phyloP scores from a whole-genome alignment of 1,140 invertebrate species.

The Drosophila biarmipes region DNA sequence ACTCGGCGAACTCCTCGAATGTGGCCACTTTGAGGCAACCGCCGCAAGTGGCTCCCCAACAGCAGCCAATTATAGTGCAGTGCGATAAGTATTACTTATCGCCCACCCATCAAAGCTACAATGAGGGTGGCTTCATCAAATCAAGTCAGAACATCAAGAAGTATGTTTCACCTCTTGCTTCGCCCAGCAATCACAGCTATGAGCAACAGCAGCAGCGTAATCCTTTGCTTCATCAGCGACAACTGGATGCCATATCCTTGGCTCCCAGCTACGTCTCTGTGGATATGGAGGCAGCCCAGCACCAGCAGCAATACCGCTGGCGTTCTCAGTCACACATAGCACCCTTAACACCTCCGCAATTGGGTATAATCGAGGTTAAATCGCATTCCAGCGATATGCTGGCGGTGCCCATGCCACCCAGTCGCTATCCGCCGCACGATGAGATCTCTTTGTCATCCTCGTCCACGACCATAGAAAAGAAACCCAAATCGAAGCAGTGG shows the following conservation, averaged over 20 bases:
- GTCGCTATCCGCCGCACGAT: conserved; percentile 60
- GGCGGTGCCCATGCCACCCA: conserved; percentile 51
- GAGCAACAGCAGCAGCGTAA: conserved; percentile 58
- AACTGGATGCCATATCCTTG: conserved; percentile 75
- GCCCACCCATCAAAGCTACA: conserved; percentile 79
- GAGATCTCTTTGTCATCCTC: conserved; percentile 76
- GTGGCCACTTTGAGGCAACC: conserved; percentile 78
- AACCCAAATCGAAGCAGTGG: conserved; percentile 85
- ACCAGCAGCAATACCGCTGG: conserved; percentile 69
- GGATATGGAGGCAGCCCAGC: conserved; percentile 58
- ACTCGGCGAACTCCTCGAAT: conserved; percentile 79
- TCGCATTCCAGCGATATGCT: conserved; percentile 81
- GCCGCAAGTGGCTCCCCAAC: conserved; percentile 71
- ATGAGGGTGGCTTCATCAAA: conserved; percentile 78
- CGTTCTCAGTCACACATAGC: conserved; percentile 76
- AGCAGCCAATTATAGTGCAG: conserved; percentile 76
- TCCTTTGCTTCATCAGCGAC: conserved; percentile 50
- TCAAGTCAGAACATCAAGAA: conserved; percentile 83
- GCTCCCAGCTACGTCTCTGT: conserved; percentile 77
- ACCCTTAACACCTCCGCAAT: conserved; percentile 58
- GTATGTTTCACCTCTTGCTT: conserved; percentile 72
- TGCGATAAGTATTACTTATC: conserved; percentile 82
- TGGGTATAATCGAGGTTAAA: conserved; percentile 50
- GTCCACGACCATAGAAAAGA: conserved; percentile 66
- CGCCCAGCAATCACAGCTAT: conserved; percentile 63